Evolutionary conservation across 2,797 vertebrate genomes (phyloP).

Genomic region (Onychomys torridus): DNA sequence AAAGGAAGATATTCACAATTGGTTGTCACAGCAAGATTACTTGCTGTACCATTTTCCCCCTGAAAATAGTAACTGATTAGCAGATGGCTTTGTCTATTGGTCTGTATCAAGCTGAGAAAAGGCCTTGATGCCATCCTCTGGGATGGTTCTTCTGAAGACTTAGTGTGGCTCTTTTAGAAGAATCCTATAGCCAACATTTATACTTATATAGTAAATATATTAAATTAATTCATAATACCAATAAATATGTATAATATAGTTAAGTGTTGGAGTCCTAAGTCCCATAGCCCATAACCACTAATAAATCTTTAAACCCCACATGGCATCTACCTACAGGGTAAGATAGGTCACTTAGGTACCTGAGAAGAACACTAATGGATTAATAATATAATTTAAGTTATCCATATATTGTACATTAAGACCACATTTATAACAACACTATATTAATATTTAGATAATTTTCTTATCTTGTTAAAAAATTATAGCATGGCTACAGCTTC

Average conservation of each 20-base stretch:
- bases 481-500: not conserved
- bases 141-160: not conserved
- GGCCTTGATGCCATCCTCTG: not conserved
- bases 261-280: not conserved
- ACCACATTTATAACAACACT: not conserved
- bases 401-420: not conserved
- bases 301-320: not conserved
- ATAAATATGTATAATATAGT: not conserved
- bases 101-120: not conserved
- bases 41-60: not conserved
- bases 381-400: not conserved
- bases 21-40: not conserved
- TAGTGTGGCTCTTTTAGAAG: not conserved
- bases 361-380: not conserved
- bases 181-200: not conserved
- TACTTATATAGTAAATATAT: not conserved
- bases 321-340: not conserved
- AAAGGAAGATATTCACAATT: not conserved
- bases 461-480: not conserved
- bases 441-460: not conserved
- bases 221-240: not conserved
- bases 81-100: not conserved
- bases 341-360: not conserved
- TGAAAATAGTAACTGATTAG: not conserved
- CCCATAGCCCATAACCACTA: not conserved